Evolutionary conservation across 1,140 invertebrate species (phyloP).

Genomic region (Hyposmocoma kahamanoa): DNA sequence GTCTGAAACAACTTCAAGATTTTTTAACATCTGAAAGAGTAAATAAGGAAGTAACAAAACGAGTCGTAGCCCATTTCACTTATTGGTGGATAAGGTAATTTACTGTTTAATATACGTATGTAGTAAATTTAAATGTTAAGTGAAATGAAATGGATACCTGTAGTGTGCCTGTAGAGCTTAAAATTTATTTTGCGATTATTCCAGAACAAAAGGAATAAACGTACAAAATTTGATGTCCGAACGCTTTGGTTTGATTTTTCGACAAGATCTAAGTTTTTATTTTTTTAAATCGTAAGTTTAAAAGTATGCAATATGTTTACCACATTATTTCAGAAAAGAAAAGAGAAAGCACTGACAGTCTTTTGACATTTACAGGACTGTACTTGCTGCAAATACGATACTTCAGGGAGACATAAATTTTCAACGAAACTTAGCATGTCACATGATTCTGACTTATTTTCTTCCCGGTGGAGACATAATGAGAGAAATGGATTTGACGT

Average conservation of each 20-base stretch:
- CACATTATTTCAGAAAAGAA: no score
- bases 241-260: constrained; percentile 46
- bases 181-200: constrained; percentile 10
- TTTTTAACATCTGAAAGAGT: constrained; percentile 49
- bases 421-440: constrained; percentile 33
- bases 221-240: constrained; percentile 43
- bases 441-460: constrained; percentile 29
- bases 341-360: no score
- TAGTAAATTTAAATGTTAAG: no score
- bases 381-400: no score
- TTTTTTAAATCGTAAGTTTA: constrained; percentile 45
- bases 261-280: constrained; percentile 49
- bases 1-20: constrained; percentile 34
- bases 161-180: background rate
- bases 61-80: constrained; percentile 36
- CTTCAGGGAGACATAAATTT: no score
- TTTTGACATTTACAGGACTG: no score
- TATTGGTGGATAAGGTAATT: constrained; percentile 55
- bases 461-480: constrained; percentile 35
- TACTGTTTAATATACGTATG: no score
- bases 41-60: constrained; percentile 30
- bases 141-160: no score
- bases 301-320: no score
- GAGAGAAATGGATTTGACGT: constrained; percentile 41
- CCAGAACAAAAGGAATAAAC: constrained; percentile 52